phyloP scores from a whole-genome alignment of 2,888 invertebrate genomes.

The Synanthedon formicaeformis region DNA sequence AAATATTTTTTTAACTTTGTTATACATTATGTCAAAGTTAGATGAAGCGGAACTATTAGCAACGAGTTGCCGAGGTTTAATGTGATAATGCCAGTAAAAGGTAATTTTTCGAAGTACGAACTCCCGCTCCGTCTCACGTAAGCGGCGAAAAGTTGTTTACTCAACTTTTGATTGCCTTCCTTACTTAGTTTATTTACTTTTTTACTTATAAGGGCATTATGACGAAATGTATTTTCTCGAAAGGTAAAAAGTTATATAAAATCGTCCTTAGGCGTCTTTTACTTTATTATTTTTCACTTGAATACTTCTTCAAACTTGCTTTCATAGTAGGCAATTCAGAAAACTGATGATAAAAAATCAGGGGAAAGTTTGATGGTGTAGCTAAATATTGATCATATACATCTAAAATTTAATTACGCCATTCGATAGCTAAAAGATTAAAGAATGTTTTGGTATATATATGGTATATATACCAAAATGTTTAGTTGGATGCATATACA shows the following conservation, averaged over 20 bases:
- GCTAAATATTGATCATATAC: too few relatives aligned
- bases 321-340: too few relatives aligned
- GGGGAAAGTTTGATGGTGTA: too few relatives aligned
- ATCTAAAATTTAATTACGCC: too few relatives aligned
- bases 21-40: background rate
- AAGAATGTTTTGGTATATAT: too few relatives aligned
- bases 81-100: slow-evolving; percentile 13
- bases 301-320: too few relatives aligned
- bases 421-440: too few relatives aligned
- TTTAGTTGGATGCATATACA: too few relatives aligned
- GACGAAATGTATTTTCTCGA: slow-evolving; percentile 59
- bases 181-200: slow-evolving; percentile 57
- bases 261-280: slow-evolving; percentile 35
- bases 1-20: too few relatives aligned
- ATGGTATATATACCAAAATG: too few relatives aligned
- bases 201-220: slow-evolving; percentile 58
- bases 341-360: too few relatives aligned
- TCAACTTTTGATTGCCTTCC: slow-evolving; percentile 65
- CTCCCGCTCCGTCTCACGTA: slow-evolving; percentile 32
- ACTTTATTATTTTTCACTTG: background rate
- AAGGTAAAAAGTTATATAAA: slow-evolving; percentile 53
- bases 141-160: slow-evolving; percentile 56
- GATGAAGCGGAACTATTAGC: slow-evolving; percentile 15
- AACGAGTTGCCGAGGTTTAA: slow-evolving; percentile 24
- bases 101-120: slow-evolving; percentile 22